Conservation (phyloP, 2,888 invertebrate species). For the Cenopis cana region DNA sequence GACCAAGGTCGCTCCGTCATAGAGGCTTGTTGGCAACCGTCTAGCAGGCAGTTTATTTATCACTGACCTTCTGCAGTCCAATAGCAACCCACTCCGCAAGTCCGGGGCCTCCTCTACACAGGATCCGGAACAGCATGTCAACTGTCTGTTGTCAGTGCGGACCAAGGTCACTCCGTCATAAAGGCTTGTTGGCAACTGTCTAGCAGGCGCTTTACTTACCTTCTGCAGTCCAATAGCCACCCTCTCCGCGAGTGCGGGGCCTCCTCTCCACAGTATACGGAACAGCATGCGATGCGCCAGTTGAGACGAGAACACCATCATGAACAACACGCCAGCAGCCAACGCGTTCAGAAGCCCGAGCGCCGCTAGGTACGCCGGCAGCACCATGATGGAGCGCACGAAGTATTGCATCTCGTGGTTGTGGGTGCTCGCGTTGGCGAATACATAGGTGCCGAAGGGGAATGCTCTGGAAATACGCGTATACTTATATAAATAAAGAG, state of each 20-base stretch:
- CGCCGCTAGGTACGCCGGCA: slow-evolving; percentile 86
- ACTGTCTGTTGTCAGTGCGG: no score
- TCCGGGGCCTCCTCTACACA: slow-evolving; percentile 72
- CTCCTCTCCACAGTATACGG: slow-evolving; percentile 78
- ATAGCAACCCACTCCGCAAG: slow-evolving; percentile 87
- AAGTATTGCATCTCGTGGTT: slow-evolving; percentile 74
- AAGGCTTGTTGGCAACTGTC: no score
- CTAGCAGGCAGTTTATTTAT: no score
- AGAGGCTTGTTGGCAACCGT: no score
- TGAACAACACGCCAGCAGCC: slow-evolving; percentile 80
- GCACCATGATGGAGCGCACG: slow-evolving; percentile 81
- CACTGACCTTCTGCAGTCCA: slow-evolving; percentile 80
- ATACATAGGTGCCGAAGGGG: slow-evolving; percentile 62
- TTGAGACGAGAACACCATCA: slow-evolving; percentile 88
- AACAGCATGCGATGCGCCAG: slow-evolving; percentile 87
- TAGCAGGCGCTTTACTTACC: no score
- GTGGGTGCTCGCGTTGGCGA: slow-evolving; percentile 65
- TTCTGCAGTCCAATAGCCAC: slow-evolving; percentile 86
- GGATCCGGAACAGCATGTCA: slow-evolving; percentile 84
- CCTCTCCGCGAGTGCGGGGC: slow-evolving; percentile 84
- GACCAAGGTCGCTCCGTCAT: no score
- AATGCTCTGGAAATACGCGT: slow-evolving; percentile 60
- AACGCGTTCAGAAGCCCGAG: slow-evolving; percentile 85
- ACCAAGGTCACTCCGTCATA: no score
- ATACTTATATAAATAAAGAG: neutral